Evolutionary conservation across 2,797 vertebrate genomes (phyloP), one percentile per base, ranked within the genome.

Genomic region (Tenualosa thibaudeaui): DNA sequence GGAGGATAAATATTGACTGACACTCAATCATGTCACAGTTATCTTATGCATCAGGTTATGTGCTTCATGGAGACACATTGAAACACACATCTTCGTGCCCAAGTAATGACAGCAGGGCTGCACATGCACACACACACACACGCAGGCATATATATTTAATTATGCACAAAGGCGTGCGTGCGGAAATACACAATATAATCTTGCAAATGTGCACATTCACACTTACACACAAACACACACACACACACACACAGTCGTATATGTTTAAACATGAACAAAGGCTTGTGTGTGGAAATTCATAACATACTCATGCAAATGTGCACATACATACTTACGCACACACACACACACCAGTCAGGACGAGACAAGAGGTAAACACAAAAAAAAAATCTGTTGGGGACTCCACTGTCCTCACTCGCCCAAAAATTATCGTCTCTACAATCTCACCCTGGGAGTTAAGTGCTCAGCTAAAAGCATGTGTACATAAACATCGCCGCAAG

Each of bases 391-490:
- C 26, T 9, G 24, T 24, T 1, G 58, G 22, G 10, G 62, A 62
- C n/a, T 65, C 90, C 84, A 75, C 89, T 90, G 94, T 92, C 92
- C 93, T 91, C 91, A 90, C 93, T 94, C 90, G 89, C 90, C 92
- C 93, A 89, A 93, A 91, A 94, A 94, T 95, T 95, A 95, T 95
- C 94, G 94, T 90, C 92, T 92, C 91, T 91, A 92, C 92, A 93
- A 92, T 92, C 90, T 94, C 92, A 93, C 93, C 92, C 92, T 81
- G 91, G 89, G 90, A 92, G 94, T 91, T 95, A 95, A 95, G 94
- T 94, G 94, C 93, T 91, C 84, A 82, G 90, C 94, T 96, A 94
- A 95, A 96, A 96, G 94, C 94, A 92, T 94, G 94, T 93, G 94
- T 94, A 94, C 93, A 95, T 94, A 95, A 94, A 95, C 90, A 91